Percentiles rank a stretch among this genome's conserved stretches.
phyloP scores from a whole-genome alignment of 2,113 vertebrate species.

The Lepus europaeus region DNA sequence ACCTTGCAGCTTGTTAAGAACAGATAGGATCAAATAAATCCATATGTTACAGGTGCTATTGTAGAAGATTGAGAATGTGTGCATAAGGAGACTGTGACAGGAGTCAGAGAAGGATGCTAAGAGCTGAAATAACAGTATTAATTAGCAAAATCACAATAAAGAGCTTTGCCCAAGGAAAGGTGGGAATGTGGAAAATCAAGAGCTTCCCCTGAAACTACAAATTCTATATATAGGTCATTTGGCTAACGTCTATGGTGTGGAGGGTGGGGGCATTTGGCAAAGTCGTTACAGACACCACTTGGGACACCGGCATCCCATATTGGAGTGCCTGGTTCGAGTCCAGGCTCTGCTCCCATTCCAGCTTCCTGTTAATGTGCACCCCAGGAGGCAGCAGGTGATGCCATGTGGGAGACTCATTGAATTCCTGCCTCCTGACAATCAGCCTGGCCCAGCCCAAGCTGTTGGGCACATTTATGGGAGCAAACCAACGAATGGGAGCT shows the following conservation, averaged over 20 bases:
- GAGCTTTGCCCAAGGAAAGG: constrained; percentile 37
- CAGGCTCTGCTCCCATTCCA: too few relatives aligned
- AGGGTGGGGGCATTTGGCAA: not conserved
- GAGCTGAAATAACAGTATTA: constrained; percentile 38
- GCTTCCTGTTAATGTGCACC: too few relatives aligned
- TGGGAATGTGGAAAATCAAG: constrained; percentile 30
- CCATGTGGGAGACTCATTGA: too few relatives aligned
- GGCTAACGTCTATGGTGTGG: not conserved
- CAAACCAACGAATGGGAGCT: too few relatives aligned
- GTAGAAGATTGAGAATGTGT: constrained; percentile 41
- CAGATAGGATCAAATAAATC: constrained; percentile 60
- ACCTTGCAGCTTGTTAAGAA: constrained; percentile 61
- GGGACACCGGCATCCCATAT: too few relatives aligned
- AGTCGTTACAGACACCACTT: not conserved
- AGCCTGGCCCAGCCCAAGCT: too few relatives aligned
- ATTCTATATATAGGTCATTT: not conserved
- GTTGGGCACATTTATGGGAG: too few relatives aligned
- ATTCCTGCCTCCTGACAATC: too few relatives aligned
- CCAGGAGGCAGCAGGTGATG: too few relatives aligned
- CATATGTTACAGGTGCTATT: constrained; percentile 55
- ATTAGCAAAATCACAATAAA: constrained; percentile 63
- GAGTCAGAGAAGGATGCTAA: constrained; percentile 47
- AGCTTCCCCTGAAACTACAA: constrained; percentile 8
- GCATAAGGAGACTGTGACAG: constrained; percentile 40
- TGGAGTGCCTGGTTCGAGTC: too few relatives aligned